Conservation (phyloP, 1,140 invertebrate species). For the Planococcus citri region DNA sequence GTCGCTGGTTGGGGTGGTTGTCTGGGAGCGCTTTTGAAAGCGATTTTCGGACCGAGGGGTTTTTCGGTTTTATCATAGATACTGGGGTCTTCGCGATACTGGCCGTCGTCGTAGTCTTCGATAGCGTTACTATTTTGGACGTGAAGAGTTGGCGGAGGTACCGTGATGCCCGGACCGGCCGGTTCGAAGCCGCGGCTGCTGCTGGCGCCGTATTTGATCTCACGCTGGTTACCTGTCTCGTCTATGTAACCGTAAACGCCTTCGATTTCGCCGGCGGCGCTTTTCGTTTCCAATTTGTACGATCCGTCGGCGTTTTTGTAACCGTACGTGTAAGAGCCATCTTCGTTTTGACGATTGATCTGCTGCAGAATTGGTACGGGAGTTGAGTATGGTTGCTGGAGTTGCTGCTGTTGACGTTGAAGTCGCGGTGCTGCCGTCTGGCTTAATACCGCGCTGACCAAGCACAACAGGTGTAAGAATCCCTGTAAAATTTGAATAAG, state of each 20-base stretch:
- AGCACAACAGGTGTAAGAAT: not conserved
- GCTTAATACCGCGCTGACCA: not conserved
- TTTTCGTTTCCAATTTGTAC: conserved; percentile 83
- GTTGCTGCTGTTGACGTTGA: conserved; percentile 29
- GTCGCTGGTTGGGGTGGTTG: conserved; percentile 32
- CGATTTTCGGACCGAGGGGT: conserved; percentile 30
- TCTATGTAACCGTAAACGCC: conserved; percentile 75
- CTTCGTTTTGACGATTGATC: conserved; percentile 64
- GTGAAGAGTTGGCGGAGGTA: conserved; percentile 55
- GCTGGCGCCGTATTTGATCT: conserved; percentile 66
- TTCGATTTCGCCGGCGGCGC: conserved; percentile 63
- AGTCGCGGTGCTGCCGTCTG: too few relatives aligned
- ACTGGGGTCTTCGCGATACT: conserved; percentile 67
- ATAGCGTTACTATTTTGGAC: conserved; percentile 42
- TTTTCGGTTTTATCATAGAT: conserved; percentile 58
- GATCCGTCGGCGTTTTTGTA: conserved; percentile 82
- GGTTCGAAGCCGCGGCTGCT: conserved; percentile 58
- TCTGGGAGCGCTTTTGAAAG: conserved; percentile 24
- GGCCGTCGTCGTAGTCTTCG: conserved; percentile 58
- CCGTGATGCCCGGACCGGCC: conserved; percentile 59
- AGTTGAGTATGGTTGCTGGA: conserved; percentile 31
- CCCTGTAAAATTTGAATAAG: too few relatives aligned
- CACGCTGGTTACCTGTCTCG: conserved; percentile 52
- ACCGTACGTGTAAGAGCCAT: conserved; percentile 74
- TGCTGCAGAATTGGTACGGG: conserved; percentile 56